These are phyloP conservation scores for Teleogryllus occipitalis DNA, from an alignment of 1,140 invertebrate genomes.

Conservation along the genomic window DNA sequence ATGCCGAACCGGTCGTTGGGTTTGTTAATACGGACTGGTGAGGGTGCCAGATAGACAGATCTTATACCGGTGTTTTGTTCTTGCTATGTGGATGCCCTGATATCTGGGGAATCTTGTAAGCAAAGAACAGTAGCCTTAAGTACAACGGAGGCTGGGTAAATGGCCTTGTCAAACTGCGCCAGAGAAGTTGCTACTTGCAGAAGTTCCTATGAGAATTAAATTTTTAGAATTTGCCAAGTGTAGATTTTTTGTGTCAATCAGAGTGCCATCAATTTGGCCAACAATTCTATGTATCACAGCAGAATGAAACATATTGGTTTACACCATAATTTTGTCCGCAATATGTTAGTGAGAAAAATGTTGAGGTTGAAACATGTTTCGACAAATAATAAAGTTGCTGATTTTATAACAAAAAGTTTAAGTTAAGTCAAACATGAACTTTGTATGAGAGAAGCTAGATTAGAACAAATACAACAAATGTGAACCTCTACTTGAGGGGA, in stretches of 20 bases:
- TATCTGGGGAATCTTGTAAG: conserved; percentile 43
- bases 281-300: conserved; percentile 32
- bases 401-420: too few relatives aligned
- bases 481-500: too few relatives aligned
- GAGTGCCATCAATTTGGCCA: conserved; percentile 32
- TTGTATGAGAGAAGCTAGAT: too few relatives aligned
- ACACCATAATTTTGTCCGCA: conserved; percentile 22
- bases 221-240: background rate
- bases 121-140: conserved; percentile 40
- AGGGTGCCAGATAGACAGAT: conserved; percentile 27
- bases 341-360: too few relatives aligned
- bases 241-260: conserved; percentile 32
- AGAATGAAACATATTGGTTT: conserved; percentile 37
- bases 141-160: conserved; percentile 39
- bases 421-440: too few relatives aligned
- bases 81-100: conserved; percentile 33
- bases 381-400: too few relatives aligned
- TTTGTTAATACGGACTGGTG: conserved; percentile 33
- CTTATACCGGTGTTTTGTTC: conserved; percentile 33
- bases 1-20: conserved; percentile 16
- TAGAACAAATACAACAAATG: too few relatives aligned
- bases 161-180: conserved; percentile 33
- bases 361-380: too few relatives aligned
- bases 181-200: conserved; percentile 34
- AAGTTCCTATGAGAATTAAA: conserved; percentile 26